Base-by-base conservation (phyloP, 2,888 invertebrate species). In the Athetis lepigone region DNA sequence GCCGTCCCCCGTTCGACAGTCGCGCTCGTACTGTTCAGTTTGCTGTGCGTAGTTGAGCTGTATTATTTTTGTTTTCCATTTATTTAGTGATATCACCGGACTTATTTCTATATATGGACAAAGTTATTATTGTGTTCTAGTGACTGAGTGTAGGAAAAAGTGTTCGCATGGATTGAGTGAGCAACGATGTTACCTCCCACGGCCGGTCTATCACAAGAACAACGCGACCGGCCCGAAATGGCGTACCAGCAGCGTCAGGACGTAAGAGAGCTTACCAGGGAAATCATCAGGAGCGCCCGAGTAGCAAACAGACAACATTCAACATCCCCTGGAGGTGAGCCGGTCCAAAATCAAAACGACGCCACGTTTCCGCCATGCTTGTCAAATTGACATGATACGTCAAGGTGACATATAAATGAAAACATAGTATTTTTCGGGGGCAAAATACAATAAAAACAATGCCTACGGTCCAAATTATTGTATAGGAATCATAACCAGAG, bases 301-400 rank as follows among this genome's bases (percentile, higher is more conserved):
- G 91, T 94, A 62, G 87, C 90, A 64, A 91, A 88, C 86, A 92
- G 92, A 87, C 90, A 92, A 78, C 85, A 88, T 66, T 91, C 93
- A 70, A 88, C 93, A 85, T 95, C 95, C 74, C 93, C 95, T 85
- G 94, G 92, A 92, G 94, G 95, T 95, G 88, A 92, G 92, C 88
- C 87, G 88, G 89, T 82, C 81, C 81, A 80, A 83, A 84, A 83
- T 86, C 85, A 88, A 91, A 90, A 90, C 91, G 94, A 95, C 94
- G 95, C 94, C 95, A 95, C 95, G 95, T 94, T 95, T 94, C 92
- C 92, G 94, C 94, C 94, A 94, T 93, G 89, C 91, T 91, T 95
- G 95, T 95, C 95, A 95, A 88, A 88, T 90, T 95, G 95, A 95
- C 95, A 83, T 88, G 80, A 90, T 91, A 92, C 88, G 95, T 95